Percentiles rank a stretch among this genome's conserved stretches.
Evolutionary conservation across 2,888 invertebrate genomes (phyloP).

Genomic region (Drosophila pegasa): DNA sequence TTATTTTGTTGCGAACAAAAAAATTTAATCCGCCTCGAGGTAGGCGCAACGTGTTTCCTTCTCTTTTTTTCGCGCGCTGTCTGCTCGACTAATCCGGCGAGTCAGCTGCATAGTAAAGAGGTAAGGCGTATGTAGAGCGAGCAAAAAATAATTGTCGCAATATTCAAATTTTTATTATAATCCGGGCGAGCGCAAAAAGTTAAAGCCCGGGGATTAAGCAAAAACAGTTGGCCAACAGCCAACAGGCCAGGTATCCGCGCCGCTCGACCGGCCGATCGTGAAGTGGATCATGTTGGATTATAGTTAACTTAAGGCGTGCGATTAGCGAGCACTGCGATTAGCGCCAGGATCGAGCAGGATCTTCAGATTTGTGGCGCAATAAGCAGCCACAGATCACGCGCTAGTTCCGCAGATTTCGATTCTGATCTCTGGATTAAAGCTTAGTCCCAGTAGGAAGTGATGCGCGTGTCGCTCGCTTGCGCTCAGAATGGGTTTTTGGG

Average conservation of each 20-base stretch:
- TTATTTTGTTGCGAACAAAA: conserved; percentile 64
- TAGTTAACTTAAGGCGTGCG: conserved; percentile 73
- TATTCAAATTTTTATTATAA: conserved; percentile 53
- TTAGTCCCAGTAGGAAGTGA: conserved; percentile 41
- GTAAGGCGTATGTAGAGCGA: conserved; percentile 46
- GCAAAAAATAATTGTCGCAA: conserved; percentile 49
- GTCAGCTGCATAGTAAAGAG: conserved; percentile 69
- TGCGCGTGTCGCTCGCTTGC: not conserved
- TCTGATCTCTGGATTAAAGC: conserved; percentile 59
- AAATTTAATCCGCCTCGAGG: conserved; percentile 72
- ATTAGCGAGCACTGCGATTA: conserved; percentile 62
- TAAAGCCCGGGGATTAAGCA: conserved; percentile 67
- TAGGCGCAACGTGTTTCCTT: conserved; percentile 50
- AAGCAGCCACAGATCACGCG: conserved; percentile 46
- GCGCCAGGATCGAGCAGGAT: conserved; percentile 61
- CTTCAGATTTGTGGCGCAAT: conserved; percentile 63
- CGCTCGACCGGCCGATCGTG: conserved; percentile 39
- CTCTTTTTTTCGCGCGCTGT: conserved; percentile 8
- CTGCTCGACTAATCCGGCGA: conserved; percentile 45
- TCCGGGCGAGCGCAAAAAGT: conserved; percentile 54
- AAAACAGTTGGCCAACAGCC: conserved; percentile 52
- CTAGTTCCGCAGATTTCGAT: conserved; percentile 54
- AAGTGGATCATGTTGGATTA: conserved; percentile 70
- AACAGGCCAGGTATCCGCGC: conserved; percentile 24
- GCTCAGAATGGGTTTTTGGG: conserved; percentile 16